These are phyloP conservation scores for Lucinisca nassula DNA, from an alignment of 2,888 invertebrate species.

Conservation along the genomic window DNA sequence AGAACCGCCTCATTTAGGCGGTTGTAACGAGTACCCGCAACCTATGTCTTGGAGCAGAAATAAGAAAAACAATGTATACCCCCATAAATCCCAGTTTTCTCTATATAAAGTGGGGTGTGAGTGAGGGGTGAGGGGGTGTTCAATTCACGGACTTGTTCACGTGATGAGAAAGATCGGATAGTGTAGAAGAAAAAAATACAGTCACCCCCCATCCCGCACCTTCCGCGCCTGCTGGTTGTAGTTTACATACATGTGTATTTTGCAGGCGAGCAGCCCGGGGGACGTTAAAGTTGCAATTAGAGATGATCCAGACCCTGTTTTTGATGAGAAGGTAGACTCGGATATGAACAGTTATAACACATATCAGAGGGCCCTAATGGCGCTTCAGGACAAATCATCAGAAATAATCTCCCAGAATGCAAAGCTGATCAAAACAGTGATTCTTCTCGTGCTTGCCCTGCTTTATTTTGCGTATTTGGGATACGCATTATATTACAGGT, in stretches of 20 bases:
- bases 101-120: too few relatives aligned
- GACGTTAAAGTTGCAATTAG: neutral
- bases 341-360: slow-evolving; percentile 20
- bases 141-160: too few relatives aligned
- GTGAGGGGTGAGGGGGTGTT: too few relatives aligned
- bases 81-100: too few relatives aligned
- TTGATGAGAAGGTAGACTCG: neutral
- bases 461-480: slow-evolving; percentile 67
- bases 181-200: neutral
- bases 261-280: neutral
- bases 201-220: neutral
- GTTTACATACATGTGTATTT: neutral
- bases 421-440: slow-evolving; percentile 13
- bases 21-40: too few relatives aligned
- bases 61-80: too few relatives aligned
- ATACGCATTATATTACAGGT: slow-evolving; percentile 68
- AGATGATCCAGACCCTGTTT: neutral
- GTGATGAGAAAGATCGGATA: neutral
- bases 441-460: slow-evolving; percentile 31
- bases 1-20: too few relatives aligned
- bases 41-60: too few relatives aligned
- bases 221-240: neutral
- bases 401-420: slow-evolving; percentile 12
- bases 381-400: slow-evolving; percentile 2
- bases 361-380: slow-evolving; percentile 39